Base-by-base conservation (phyloP, 2,888 invertebrate genomes). In the Apodemia mormo region DNA sequence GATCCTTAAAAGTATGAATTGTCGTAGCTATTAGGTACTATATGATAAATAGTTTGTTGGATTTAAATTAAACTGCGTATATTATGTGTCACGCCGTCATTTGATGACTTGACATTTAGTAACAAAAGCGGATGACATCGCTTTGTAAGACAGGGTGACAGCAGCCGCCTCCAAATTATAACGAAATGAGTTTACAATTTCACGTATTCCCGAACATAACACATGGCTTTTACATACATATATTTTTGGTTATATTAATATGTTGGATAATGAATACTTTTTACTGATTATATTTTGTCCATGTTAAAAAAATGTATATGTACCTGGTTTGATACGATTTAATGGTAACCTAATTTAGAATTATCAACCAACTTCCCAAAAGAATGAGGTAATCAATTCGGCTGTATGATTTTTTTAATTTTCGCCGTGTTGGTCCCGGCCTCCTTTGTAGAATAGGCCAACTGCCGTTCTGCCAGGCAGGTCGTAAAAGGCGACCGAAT, bases 131-230 rank as follows among this genome's bases (percentile, higher is more conserved):
- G 79, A 86, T 88, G 89, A 87, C 87, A 80, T 72, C 81, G 86
- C 86, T 84, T 81, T 84, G 82, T 81, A 84, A 83, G 81, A 79
- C 82, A 81, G 71, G 74, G 80, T 78, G 80, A 75, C 74, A 76
- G 76, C 79, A 79, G 83, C 83, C 84, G 78, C 77, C 77, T 78
- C 83, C 76, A 90, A 89, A 91, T 91, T 90, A 87, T 85, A 86
- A 84, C 85, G 84, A 87, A 90, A 89, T 92, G 89, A 92, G 90
- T 88, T 88, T 80, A 90, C 90, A 91, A 85, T 89, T 90, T 90
- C 87, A 79, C 82, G 65, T 69, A 65, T 69, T 56, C 12, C 45
- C 6, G 37, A 37, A 45, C 12, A 12, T 58, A 52, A 68, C 66
- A 68, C 43, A 70, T 72, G 40, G 22, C 22, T 30, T 12, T 58